Base-by-base conservation (phyloP, 2,888 invertebrate species). In the Villa cingulata region DNA sequence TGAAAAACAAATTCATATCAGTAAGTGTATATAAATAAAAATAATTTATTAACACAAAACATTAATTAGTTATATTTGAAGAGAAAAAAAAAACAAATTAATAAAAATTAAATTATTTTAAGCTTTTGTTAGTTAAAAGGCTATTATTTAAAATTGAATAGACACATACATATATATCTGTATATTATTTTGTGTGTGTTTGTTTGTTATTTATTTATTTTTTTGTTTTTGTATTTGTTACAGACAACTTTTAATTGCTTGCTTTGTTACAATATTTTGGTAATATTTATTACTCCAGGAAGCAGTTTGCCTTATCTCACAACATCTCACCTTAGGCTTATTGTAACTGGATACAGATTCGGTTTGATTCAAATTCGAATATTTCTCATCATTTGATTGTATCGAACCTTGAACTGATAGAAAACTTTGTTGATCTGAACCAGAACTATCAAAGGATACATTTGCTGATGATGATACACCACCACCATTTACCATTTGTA, bases 221-320 rank as follows among this genome's bases (percentile, higher is more conserved):
- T n/a, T n/a, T n/a, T n/a, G 7, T 23, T 23, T 23, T 6, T 4
- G 23, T 23, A 16, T n/a, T 18, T 43, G 41, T 60, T 60, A 74
- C 56, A 76, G 65, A 62, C 74, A 74, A 53, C 74, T 72, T 65
- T 74, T 75, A 58, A 76, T 72, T 52, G 76, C 74, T 61, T 75
- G 74, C 57, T 75, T 74, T 56, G 75, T 74, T 56, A 74, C 71
- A 53, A 71, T 70, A 52, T 66, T 68, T 56, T 70, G 70, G 56
- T 63, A 64, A 56, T 72, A 74, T 60, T 64, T 66, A 57, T 65
- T 71, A 55, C 66, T 71, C 74, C 74, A 74, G 55, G 70, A 64
- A 46, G 61, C 58, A 55, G 60, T 59, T 55, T 60, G 61, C 49
- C 58, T 53, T 54, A 53, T 51, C 50, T 54, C 56, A 50, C 45